Conservation (phyloP, 1,140 invertebrate species). For the Camponotus floridanus region DNA sequence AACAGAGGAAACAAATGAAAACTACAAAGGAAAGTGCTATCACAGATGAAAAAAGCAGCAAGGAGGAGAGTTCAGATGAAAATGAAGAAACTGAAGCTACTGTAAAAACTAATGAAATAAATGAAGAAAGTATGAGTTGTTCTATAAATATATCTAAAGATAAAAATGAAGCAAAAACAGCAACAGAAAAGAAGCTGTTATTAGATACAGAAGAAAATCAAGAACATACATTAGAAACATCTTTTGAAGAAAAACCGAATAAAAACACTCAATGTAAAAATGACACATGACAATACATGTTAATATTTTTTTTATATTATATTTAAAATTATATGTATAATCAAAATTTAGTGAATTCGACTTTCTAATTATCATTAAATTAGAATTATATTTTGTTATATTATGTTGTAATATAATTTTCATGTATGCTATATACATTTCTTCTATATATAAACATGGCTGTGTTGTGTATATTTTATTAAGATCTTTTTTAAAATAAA, state of each 20-base stretch:
- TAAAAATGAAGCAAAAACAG: slow-evolving; percentile 29
- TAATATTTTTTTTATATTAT: not conserved
- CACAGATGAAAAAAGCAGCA: slow-evolving; percentile 71
- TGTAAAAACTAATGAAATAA: not conserved
- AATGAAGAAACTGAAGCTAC: slow-evolving; percentile 16
- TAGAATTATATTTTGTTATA: not conserved
- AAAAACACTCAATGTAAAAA: slow-evolving; percentile 25
- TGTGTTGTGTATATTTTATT: not conserved
- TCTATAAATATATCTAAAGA: not conserved
- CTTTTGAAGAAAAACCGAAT: not conserved
- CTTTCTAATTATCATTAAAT: not conserved
- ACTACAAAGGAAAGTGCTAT: slow-evolving; percentile 20
- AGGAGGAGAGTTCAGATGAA: slow-evolving; percentile 43
- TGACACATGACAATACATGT: slow-evolving; percentile 7
- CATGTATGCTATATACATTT: not conserved
- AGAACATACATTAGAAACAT: not conserved
- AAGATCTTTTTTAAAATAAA: not conserved
- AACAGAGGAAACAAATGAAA: slow-evolving; percentile 87
- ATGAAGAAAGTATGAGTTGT: slow-evolving; percentile 58
- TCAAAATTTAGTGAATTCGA: not conserved
- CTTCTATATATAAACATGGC: no score
- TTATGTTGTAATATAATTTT: not conserved
- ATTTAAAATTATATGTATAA: slow-evolving; percentile 1
- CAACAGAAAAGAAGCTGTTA: not conserved
- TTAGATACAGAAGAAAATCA: not conserved